Conservation (phyloP, 1,140 invertebrate species). For the Coenobita brevimanus region DNA sequence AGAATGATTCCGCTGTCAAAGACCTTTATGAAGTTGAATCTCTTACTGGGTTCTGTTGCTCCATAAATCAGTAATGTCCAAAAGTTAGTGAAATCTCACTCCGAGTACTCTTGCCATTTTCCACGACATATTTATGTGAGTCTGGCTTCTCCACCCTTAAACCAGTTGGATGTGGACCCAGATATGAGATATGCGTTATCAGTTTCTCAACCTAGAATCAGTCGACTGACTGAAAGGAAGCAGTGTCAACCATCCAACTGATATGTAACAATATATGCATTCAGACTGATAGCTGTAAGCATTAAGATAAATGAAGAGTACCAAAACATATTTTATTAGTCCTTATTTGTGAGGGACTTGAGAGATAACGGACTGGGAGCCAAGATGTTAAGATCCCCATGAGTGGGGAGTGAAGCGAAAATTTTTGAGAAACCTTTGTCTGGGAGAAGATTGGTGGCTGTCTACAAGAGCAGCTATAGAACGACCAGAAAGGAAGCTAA, state of each 20-base stretch:
- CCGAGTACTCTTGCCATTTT: background rate
- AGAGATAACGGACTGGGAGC: too few species aligned
- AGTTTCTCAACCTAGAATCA: background rate
- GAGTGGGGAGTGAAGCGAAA: too few species aligned
- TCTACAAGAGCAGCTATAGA: too few species aligned
- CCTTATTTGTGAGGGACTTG: too few species aligned
- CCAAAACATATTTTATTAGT: too few species aligned
- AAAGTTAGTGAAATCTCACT: constrained; percentile 1
- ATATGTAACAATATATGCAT: too few species aligned
- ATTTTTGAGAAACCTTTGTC: too few species aligned
- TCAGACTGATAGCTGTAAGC: too few species aligned
- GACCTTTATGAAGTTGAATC: constrained; percentile 6
- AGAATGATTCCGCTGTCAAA: constrained; percentile 18
- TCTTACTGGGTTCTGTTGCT: background rate
- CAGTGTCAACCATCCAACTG: background rate
- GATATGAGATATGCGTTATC: background rate
- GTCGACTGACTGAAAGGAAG: constrained; percentile 1
- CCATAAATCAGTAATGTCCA: background rate
- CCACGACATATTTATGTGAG: background rate
- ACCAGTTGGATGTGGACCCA: constrained; percentile 4
- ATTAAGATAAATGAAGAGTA: too few species aligned
- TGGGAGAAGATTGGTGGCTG: too few species aligned
- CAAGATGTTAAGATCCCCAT: too few species aligned
- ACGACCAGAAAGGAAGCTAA: too few species aligned
- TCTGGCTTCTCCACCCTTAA: background rate